phyloP scores from a whole-genome alignment of 30 jellyfish, hydroid and myxozoan genomes.

The Mastigias papua region DNA sequence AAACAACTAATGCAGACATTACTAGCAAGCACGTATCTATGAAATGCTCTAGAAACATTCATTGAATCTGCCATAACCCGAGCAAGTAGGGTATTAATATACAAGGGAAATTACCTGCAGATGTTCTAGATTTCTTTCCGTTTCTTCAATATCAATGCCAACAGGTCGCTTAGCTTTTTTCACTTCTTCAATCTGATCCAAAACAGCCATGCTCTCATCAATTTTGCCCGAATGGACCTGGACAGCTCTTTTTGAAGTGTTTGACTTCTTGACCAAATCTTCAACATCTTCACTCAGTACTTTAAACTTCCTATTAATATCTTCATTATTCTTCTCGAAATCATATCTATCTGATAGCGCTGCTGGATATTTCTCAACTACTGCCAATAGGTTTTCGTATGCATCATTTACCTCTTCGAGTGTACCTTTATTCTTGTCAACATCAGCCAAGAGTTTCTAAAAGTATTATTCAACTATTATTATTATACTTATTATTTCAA shows the following conservation, averaged over 20 bases:
- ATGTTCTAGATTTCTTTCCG: slow-evolving; percentile 67
- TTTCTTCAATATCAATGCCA: slow-evolving; percentile 76
- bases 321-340: slow-evolving; percentile 53
- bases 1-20: too few relatives aligned
- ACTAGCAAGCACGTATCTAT: too few relatives aligned
- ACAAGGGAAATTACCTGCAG: slow-evolving; percentile 42
- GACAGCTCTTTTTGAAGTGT: slow-evolving; percentile 18
- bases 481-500: too few relatives aligned
- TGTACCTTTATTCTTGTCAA: slow-evolving; percentile 55
- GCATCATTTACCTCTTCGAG: slow-evolving; percentile 55
- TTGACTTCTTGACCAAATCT: slow-evolving; percentile 33
- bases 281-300: slow-evolving; percentile 46
- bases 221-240: slow-evolving; percentile 31
- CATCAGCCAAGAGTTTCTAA: slow-evolving; percentile 56
- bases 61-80: too few relatives aligned
- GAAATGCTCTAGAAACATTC: too few relatives aligned
- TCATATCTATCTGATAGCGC: slow-evolving; percentile 33
- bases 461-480: too few relatives aligned
- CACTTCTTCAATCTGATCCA: slow-evolving; percentile 75
- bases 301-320: slow-evolving; percentile 55
- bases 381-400: slow-evolving; percentile 35
- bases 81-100: not conserved
- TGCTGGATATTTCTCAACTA: slow-evolving; percentile 67
- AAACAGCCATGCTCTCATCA: slow-evolving; percentile 41
- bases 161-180: slow-evolving; percentile 50